Evolutionary conservation across 2,888 invertebrate genomes (phyloP).

Genomic region (Rhagonycha lutea): DNA sequence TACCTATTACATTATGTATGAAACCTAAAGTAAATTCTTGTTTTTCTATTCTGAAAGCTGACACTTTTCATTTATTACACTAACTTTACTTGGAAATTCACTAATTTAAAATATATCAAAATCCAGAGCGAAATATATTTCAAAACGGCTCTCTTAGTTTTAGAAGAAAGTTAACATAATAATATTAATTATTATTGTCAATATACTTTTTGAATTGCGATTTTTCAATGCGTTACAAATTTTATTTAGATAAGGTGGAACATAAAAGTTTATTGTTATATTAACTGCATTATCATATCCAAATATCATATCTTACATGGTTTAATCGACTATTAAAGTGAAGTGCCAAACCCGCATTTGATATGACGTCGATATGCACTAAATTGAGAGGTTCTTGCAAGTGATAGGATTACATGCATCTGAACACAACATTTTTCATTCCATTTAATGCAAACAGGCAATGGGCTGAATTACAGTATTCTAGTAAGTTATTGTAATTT

Average conservation of each 20-base stretch:
- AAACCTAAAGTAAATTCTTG: no score
- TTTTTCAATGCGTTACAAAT: neutral
- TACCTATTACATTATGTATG: neutral
- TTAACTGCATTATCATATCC: conserved; percentile 2
- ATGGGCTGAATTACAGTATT: neutral
- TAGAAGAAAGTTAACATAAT: no score
- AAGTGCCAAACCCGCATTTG: conserved; percentile 6
- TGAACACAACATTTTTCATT: conserved; percentile 5
- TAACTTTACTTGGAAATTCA: no score
- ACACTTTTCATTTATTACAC: no score
- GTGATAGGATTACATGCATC: conserved; percentile 17
- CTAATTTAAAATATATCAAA: no score
- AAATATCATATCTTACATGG: conserved; percentile 8
- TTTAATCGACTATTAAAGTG: conserved; percentile 21
- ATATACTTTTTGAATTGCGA: neutral
- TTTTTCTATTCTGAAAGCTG: neutral
- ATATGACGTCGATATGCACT: conserved; percentile 20
- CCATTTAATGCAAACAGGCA: neutral
- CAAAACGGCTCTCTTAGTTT: no score
- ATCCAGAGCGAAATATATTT: no score
- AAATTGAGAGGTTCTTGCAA: conserved; percentile 11
- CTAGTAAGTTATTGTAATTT: neutral
- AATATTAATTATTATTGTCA: neutral
- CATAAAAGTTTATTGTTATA: conserved; percentile 5
- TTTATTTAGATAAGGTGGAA: neutral